phyloP scores from a whole-genome alignment of 2,113 vertebrate genomes.

The Sorex araneus region DNA sequence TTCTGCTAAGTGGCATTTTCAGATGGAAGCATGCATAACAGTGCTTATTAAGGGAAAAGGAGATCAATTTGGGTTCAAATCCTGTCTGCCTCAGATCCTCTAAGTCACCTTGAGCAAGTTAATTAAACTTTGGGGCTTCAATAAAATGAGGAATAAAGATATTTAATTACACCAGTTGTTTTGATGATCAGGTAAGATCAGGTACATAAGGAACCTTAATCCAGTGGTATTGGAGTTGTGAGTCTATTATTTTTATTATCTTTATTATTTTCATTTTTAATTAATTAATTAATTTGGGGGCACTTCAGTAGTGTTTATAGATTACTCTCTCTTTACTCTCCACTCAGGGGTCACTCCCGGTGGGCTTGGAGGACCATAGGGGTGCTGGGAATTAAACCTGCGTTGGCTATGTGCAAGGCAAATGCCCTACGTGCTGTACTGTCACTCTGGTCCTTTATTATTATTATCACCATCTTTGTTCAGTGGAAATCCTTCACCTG shows the following conservation, averaged over 20 bases:
- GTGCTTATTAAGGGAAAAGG: constrained; percentile 64
- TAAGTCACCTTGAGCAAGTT: constrained; percentile 58
- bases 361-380: no score
- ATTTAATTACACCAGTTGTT: constrained; percentile 28
- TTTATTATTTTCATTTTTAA: constrained; percentile 52
- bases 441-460: no score
- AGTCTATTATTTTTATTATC: constrained; percentile 37
- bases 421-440: no score
- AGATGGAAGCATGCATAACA: background rate
- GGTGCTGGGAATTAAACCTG: no score
- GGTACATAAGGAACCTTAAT: background rate
- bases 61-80: constrained; percentile 68
- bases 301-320: no score
- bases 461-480: constrained; percentile 43
- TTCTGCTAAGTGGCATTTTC: constrained; percentile 60
- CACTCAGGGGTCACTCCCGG: no score
- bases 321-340: background rate
- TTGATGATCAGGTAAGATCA: constrained; percentile 43
- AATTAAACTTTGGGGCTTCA: constrained; percentile 56
- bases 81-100: constrained; percentile 55
- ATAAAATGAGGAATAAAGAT: constrained; percentile 28
- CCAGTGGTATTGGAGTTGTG: background rate
- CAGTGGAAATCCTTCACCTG: constrained; percentile 31
- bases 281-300: background rate
- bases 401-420: no score